A percentile compares a stretch with the other conserved stretches of the same genome.
These are phyloP conservation scores for Orestias chungarensis DNA, from an alignment of 2,797 vertebrate genomes.

Conservation along the genomic window DNA sequence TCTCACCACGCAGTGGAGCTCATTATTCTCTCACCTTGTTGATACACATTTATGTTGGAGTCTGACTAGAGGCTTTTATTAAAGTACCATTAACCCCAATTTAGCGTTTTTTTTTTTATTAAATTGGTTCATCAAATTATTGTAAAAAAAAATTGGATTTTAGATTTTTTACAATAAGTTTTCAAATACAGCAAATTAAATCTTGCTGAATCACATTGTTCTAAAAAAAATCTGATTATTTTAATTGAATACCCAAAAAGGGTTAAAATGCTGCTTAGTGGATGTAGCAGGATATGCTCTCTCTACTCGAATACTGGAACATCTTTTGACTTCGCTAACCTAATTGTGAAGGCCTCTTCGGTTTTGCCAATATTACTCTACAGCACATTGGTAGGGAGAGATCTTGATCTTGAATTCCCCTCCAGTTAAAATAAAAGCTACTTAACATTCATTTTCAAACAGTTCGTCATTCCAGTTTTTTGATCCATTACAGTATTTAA, in stretches of 20 bases:
- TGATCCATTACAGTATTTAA: not conserved
- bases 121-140: not conserved
- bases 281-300: not conserved
- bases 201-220: not conserved
- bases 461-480: not conserved
- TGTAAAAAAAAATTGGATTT: no score
- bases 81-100: no score
- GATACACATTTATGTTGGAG: not conserved
- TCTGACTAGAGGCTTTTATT: not conserved
- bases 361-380: not conserved
- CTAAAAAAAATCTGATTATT: not conserved
- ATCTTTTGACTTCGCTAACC: no score
- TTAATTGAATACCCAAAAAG: not conserved
- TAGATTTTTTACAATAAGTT: not conserved
- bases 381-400: no score
- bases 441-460: no score
- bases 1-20: slow-evolving; percentile 38
- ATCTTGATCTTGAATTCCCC: no score
- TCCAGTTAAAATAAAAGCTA: no score
- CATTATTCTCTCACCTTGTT: not conserved
- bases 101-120: not conserved
- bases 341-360: not conserved
- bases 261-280: not conserved
- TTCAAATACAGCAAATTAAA: not conserved
- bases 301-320: not conserved